Evolutionary conservation across 1,140 invertebrate species (phyloP).

Genomic region (Sarcophaga peregrina): DNA sequence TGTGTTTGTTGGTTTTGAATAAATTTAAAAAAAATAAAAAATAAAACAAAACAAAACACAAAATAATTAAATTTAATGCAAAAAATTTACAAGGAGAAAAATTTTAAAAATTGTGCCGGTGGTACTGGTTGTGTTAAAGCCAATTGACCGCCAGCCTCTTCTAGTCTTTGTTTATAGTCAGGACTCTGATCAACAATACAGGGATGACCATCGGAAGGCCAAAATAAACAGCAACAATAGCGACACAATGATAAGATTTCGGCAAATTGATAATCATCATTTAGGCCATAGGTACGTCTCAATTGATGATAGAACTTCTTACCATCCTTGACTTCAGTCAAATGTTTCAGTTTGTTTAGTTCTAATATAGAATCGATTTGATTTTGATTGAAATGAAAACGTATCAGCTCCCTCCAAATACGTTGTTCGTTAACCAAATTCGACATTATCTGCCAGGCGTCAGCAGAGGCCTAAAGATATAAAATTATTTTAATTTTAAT

Average conservation of each 20-base stretch:
- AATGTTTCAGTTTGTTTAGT: slow-evolving; percentile 68
- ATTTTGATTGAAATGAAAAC: slow-evolving; percentile 90
- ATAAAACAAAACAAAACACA: slow-evolving; percentile 6
- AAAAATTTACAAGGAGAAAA: slow-evolving; percentile 82
- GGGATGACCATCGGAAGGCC: slow-evolving; percentile 91
- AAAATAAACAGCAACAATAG: slow-evolving; percentile 96
- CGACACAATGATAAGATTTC: slow-evolving; percentile 94
- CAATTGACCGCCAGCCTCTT: slow-evolving; percentile 82
- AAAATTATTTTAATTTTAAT: slow-evolving; percentile 22
- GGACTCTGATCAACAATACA: slow-evolving; percentile 87
- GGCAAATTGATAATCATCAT: slow-evolving; percentile 88
- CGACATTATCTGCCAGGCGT: slow-evolving; percentile 78
- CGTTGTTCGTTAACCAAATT: slow-evolving; percentile 87
- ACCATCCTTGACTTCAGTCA: slow-evolving; percentile 73
- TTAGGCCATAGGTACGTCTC: slow-evolving; percentile 85
- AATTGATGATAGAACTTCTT: slow-evolving; percentile 79
- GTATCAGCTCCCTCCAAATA: slow-evolving; percentile 90
- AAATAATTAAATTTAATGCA: background rate
- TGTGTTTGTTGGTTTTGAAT: background rate
- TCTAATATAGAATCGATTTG: slow-evolving; percentile 81
- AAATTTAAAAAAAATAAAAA: background rate
- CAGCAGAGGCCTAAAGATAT: slow-evolving; percentile 67
- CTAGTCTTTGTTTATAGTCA: slow-evolving; percentile 80
- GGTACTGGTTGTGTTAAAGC: slow-evolving; percentile 85
- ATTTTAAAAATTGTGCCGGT: slow-evolving; percentile 89